These are phyloP conservation scores for Carpatolechia fugitivella DNA, from an alignment of 2,888 invertebrate species.

Conservation along the genomic window DNA sequence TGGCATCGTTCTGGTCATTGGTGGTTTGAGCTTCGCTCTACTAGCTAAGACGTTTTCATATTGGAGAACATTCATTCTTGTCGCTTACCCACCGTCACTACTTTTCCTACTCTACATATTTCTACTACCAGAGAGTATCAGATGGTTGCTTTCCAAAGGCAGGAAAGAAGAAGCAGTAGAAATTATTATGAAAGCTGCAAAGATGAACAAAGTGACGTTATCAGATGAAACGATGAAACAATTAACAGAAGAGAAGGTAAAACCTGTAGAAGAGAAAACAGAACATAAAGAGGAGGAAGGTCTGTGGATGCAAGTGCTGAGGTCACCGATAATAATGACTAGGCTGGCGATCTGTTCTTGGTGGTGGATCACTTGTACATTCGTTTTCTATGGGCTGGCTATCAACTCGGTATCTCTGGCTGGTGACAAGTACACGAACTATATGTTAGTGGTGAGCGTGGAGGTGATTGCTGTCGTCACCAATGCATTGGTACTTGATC, in stretches of 20 bases:
- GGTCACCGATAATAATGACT: constrained; percentile 63
- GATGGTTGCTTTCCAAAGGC: constrained; percentile 87
- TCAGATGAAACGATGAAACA: constrained; percentile 65
- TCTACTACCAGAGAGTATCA: constrained; percentile 86
- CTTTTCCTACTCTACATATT: constrained; percentile 84
- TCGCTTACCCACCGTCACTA: constrained; percentile 84
- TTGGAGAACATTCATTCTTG: constrained; percentile 85
- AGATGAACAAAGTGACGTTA: constrained; percentile 78
- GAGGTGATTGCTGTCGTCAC: constrained; percentile 86
- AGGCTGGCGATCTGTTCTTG: constrained; percentile 67
- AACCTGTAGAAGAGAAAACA: constrained; percentile 43
- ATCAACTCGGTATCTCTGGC: constrained; percentile 87
- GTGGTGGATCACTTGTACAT: constrained; percentile 89
- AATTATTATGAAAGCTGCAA: constrained; percentile 82
- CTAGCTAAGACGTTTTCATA: constrained; percentile 84
- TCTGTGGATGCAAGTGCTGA: constrained; percentile 58
- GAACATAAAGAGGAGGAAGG: constrained; percentile 39
- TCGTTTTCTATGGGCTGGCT: constrained; percentile 89
- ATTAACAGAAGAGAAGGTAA: constrained; percentile 57
- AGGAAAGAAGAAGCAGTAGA: constrained; percentile 82
- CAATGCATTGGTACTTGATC: constrained; percentile 82
- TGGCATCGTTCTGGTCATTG: constrained; percentile 80
- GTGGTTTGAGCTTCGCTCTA: constrained; percentile 84
- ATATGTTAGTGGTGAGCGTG: constrained; percentile 83
- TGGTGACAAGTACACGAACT: constrained; percentile 89